Evolutionary conservation across 2,797 vertebrate species (phyloP).

Genomic region (Poeciliopsis infans): DNA sequence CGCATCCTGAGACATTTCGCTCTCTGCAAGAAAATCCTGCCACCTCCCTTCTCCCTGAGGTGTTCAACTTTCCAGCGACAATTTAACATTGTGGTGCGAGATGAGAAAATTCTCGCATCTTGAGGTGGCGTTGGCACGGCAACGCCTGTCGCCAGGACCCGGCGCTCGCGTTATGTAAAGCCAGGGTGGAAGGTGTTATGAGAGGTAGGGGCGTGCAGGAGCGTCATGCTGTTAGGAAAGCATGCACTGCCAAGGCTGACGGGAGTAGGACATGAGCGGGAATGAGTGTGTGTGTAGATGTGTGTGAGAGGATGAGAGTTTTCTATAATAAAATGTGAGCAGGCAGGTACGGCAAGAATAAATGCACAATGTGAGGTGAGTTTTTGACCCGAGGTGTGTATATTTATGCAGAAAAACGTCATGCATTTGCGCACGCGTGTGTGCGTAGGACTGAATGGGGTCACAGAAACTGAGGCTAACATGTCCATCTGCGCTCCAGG

Average conservation of each 20-base stretch:
- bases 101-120: conserved; percentile 65
- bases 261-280: conserved; percentile 11
- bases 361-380: conserved; percentile 36
- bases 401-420: conserved; percentile 19
- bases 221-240: conserved; percentile 65
- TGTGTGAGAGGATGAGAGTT: conserved; percentile 28
- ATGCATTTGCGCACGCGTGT: conserved; percentile 5
- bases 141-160: conserved; percentile 56
- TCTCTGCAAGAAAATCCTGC: conserved; percentile 31
- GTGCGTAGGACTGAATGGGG: conserved; percentile 13
- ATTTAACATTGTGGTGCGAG: conserved; percentile 53
- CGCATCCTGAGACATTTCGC: conserved; percentile 17
- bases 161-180: conserved; percentile 37
- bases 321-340: conserved; percentile 14
- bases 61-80: conserved; percentile 51
- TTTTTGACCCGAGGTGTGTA: conserved; percentile 21
- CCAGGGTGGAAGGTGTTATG: conserved; percentile 65
- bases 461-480: conserved; percentile 27
- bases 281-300: conserved; percentile 18
- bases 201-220: conserved; percentile 51
- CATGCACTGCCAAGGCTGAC: conserved; percentile 67
- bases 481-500: conserved; percentile 40
- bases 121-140: conserved; percentile 68
- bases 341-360: conserved; percentile 18
- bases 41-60: conserved; percentile 39